phyloP scores from a whole-genome alignment of 2,888 invertebrate genomes.

The Leucophenga maculata region DNA sequence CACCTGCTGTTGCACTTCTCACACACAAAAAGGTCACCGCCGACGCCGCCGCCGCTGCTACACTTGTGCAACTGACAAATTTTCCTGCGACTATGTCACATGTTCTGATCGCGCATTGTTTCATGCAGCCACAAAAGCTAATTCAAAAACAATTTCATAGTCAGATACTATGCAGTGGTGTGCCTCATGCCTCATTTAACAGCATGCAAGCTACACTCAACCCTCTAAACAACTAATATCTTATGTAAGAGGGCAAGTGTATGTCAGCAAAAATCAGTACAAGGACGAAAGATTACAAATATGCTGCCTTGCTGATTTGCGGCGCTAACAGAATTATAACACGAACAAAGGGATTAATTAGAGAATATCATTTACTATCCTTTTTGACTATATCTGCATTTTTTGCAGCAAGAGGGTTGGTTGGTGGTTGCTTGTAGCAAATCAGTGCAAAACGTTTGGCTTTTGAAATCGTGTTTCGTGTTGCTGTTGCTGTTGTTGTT shows the following conservation, averaged over 20 bases:
- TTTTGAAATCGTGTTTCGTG: not conserved
- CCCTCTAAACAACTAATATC: constrained; percentile 9
- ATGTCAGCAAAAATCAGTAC: not conserved
- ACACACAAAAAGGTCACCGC: not conserved
- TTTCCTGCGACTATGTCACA: constrained; percentile 52
- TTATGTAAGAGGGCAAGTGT: too few relatives aligned
- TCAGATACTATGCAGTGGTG: not conserved
- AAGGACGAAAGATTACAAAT: not conserved
- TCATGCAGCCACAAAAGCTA: not conserved
- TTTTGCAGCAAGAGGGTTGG: constrained; percentile 22
- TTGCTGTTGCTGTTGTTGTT: constrained; percentile 9
- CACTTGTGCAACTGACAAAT: constrained; percentile 53
- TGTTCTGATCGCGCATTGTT: constrained; percentile 38
- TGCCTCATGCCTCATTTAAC: constrained; percentile 38
- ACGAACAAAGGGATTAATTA: constrained; percentile 64
- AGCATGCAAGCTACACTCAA: not conserved
- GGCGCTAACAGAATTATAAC: constrained; percentile 53
- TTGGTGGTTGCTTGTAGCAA: constrained; percentile 22
- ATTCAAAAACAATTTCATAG: constrained; percentile 9
- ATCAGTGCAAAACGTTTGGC: not conserved
- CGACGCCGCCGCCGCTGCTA: not conserved
- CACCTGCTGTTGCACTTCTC: constrained; percentile 22
- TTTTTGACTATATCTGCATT: too few relatives aligned
- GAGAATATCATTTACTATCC: constrained; percentile 14
- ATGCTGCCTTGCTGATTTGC: constrained; percentile 8